Evolutionary conservation across 1,140 invertebrate species (phyloP), one percentile per base, ranked within the genome.

Genomic region (Caenorhabditis brenneri): DNA sequence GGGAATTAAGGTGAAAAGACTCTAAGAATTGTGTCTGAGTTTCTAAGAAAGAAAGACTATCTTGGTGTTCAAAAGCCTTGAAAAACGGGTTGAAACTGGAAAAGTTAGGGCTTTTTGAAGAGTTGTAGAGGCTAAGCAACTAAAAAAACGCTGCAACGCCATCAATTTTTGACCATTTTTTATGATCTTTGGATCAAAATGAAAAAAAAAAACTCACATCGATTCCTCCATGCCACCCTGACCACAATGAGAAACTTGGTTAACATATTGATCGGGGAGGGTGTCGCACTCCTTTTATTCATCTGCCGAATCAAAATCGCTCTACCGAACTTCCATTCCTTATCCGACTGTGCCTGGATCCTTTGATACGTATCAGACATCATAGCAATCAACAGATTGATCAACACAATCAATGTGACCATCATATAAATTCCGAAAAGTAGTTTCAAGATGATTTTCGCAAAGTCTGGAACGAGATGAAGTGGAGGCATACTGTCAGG

Each of bases 331-430:
- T 99, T 99, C 97, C 97, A 99, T 92, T 99, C 97, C 88, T 97
- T 98, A 92, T 99, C 97, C n/a, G 97, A 99, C 93, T 99, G 97
- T 55, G 97, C 95, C 93, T 96, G 95, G 91, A 99, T 99, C 87
- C 97, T 93, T 92, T 98, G 96, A 92, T 99, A 99, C 88, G 97
- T 99, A 93, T 99, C 96, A 90, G 96, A 97, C 96, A 99, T 98
- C 97, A 99, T 98, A 93, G 97, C 97, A 94, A 99, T 99, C 88
- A 99, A 94, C 91, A 98, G 94, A 93, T 98, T 98, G 92, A 98
- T 97, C 88, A 99, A 94, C 88, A 98, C 97, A 92, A 99, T 95
- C 88, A 98, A 94, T 86, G 96, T 96, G 90, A 98, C 96, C 93
- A 98, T 94, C 94, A 98, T 95, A 94, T 98, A 98, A 89, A 96